phyloP scores from a whole-genome alignment of 2,113 vertebrate species.

The Neodontobutis hainanensis region DNA sequence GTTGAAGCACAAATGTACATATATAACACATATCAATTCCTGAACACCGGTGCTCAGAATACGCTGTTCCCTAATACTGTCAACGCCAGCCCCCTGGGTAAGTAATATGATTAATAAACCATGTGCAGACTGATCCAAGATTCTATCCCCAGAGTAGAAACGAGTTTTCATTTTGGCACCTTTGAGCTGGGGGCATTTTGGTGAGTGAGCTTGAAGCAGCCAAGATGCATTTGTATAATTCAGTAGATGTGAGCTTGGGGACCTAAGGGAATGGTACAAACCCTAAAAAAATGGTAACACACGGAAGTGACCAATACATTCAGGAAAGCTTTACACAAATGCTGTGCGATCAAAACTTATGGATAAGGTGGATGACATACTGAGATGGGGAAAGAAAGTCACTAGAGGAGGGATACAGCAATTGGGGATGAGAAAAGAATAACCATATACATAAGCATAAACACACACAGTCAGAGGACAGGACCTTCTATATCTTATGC shows the following conservation, averaged over 20 bases:
- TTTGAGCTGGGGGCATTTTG: conserved; percentile 16
- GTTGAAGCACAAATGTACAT: not conserved
- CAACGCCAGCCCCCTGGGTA: conserved; percentile 16
- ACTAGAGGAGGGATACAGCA: not conserved
- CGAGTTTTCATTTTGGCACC: conserved; percentile 52
- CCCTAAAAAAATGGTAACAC: conserved; percentile 12
- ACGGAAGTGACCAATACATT: conserved; percentile 18
- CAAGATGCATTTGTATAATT: conserved; percentile 6
- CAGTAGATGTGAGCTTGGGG: not conserved
- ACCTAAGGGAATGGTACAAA: conserved; percentile 27
- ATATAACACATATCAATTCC: conserved; percentile 35
- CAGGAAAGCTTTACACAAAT: conserved; percentile 14
- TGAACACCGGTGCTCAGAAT: conserved; percentile 18
- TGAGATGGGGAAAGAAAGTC: not conserved
- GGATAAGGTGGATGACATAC: not conserved
- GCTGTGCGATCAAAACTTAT: conserved; percentile 3
- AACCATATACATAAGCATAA: not conserved
- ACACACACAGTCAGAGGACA: not conserved
- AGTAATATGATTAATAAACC: conserved; percentile 49
- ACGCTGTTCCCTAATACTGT: conserved; percentile 25
- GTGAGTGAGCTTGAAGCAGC: conserved; percentile 6
- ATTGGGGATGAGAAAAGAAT: not conserved
- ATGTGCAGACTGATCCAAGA: not conserved
- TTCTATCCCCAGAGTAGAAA: conserved; percentile 20
- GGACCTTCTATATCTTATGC: not conserved